Conservation (phyloP, 2,797 vertebrate species). For the Cryptoprocta ferox region DNA sequence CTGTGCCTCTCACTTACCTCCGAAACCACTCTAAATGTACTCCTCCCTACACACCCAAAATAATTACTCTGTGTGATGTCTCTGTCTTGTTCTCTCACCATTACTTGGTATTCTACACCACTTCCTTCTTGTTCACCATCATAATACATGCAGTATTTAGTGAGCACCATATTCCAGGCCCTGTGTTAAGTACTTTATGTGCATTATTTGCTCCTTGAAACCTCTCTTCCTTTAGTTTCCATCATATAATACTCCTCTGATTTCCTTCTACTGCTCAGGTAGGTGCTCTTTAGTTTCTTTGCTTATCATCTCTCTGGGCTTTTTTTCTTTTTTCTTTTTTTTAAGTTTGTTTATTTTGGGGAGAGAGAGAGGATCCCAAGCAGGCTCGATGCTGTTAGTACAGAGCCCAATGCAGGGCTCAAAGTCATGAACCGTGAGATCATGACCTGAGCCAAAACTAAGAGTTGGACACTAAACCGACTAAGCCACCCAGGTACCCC, state of each 20-base stretch:
- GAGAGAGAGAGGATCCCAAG: no score
- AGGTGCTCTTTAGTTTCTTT: background rate
- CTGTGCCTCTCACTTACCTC: background rate
- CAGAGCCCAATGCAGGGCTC: no score
- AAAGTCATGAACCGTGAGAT: no score
- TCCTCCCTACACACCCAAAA: background rate
- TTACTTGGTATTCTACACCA: background rate
- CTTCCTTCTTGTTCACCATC: background rate
- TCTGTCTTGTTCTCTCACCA: slow-evolving; percentile 1
- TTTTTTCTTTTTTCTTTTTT: background rate
- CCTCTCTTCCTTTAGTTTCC: background rate
- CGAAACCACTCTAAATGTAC: background rate
- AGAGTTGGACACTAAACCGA: no score
- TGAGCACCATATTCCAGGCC: background rate
- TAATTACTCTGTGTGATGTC: background rate
- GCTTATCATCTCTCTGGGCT: background rate
- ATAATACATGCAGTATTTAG: background rate
- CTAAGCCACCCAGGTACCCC: no score
- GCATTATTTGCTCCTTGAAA: background rate
- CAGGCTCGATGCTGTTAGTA: no score
- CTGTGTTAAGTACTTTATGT: background rate
- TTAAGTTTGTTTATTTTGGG: no score
- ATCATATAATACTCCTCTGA: background rate
- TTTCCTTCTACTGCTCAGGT: background rate
- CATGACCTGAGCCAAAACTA: no score